phyloP scores from a whole-genome alignment of 2,797 vertebrate genomes.

The Pangasius mekongensis region DNA sequence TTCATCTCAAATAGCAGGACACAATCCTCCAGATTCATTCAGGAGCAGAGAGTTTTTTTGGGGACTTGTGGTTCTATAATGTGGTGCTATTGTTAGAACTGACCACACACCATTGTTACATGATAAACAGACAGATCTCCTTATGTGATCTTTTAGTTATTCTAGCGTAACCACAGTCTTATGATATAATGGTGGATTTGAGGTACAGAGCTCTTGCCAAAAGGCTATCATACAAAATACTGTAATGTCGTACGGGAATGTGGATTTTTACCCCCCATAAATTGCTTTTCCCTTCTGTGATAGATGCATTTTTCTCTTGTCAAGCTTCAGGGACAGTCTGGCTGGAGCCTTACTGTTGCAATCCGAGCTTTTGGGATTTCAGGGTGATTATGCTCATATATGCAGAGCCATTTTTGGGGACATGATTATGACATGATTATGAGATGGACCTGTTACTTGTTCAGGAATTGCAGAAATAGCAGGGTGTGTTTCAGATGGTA shows the following conservation, averaged over 20 bases:
- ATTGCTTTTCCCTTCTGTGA: constrained; percentile 19
- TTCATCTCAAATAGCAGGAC: constrained; percentile 21
- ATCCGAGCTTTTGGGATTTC: neutral
- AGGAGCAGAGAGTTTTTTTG: neutral
- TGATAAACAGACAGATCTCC: constrained; percentile 33
- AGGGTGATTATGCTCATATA: constrained; percentile 1
- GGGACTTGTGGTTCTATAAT: constrained; percentile 34
- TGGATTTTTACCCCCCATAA: constrained; percentile 25
- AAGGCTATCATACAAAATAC: constrained; percentile 22
- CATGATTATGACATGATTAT: neutral
- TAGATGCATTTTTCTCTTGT: constrained; percentile 22
- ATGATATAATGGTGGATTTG: constrained; percentile 32
- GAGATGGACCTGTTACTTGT: neutral
- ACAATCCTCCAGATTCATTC: constrained; percentile 13
- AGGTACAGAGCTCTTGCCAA: neutral
- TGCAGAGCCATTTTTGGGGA: constrained; percentile 4
- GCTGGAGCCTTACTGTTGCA: constrained; percentile 15
- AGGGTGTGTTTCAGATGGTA: neutral
- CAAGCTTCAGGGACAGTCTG: constrained; percentile 18
- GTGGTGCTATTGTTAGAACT: constrained; percentile 26
- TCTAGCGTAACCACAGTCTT: constrained; percentile 33
- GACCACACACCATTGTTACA: constrained; percentile 36
- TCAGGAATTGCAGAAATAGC: neutral
- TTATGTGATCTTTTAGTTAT: constrained; percentile 2
- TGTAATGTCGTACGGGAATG: constrained; percentile 10